These are phyloP conservation scores for Alsophila aescularia DNA, from an alignment of 2,888 invertebrate genomes.

Conservation along the genomic window DNA sequence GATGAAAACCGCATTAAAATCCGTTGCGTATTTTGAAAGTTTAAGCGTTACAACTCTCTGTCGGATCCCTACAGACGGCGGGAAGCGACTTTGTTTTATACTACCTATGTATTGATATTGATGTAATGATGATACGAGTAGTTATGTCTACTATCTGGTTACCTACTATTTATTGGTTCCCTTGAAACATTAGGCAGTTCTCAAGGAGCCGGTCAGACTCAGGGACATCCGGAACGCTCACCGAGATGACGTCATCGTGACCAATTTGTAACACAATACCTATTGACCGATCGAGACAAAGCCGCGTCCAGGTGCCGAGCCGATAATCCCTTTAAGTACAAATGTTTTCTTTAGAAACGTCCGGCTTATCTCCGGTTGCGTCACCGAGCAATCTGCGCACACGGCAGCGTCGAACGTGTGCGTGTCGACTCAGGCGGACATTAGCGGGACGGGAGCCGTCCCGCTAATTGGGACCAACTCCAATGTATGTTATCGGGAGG, in stretches of 20 bases:
- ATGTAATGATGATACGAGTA: too few relatives aligned
- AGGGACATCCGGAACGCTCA: background rate
- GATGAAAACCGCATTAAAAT: too few relatives aligned
- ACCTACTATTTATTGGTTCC: too few relatives aligned
- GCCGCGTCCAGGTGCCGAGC: conserved; percentile 10
- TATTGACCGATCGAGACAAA: conserved; percentile 3
- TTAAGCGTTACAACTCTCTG: too few relatives aligned
- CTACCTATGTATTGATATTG: too few relatives aligned
- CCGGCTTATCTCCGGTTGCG: conserved; percentile 19
- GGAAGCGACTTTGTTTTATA: too few relatives aligned
- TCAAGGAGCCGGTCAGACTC: background rate
- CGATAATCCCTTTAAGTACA: conserved; percentile 8
- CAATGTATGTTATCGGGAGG: background rate
- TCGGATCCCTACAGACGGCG: too few relatives aligned
- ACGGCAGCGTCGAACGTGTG: background rate
- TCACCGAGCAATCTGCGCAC: conserved; percentile 6
- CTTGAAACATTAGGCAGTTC: background rate
- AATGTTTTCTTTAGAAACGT: conserved; percentile 12
- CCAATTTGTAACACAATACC: background rate
- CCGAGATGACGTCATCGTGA: conserved; percentile 2
- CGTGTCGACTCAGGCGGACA: background rate
- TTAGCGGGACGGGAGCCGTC: background rate
- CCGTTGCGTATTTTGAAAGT: too few relatives aligned
- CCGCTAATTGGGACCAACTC: background rate
- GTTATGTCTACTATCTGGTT: too few relatives aligned